Percentiles rank a stretch among this genome's conserved stretches.
phyloP scores from a whole-genome alignment of 2,888 invertebrate genomes.

The Pherbina coryleti region DNA sequence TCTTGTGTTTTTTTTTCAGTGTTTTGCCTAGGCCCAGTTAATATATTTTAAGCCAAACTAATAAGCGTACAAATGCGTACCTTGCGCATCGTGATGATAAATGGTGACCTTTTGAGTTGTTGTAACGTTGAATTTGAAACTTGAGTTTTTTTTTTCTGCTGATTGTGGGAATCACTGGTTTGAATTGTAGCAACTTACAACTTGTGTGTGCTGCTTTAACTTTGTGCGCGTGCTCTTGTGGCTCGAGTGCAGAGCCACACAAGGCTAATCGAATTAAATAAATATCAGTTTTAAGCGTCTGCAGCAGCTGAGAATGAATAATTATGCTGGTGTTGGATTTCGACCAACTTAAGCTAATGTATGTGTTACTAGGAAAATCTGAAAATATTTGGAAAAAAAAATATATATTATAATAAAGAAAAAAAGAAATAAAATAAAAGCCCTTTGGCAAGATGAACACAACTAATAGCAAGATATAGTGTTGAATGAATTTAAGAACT shows the following conservation, averaged over 20 bases:
- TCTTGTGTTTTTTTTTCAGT: background rate
- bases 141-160: background rate
- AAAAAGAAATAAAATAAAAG: background rate
- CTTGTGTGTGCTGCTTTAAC: background rate
- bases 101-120: constrained; percentile 38
- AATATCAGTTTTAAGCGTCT: background rate
- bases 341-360: constrained; percentile 36
- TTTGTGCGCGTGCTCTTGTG: constrained; percentile 4
- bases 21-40: background rate
- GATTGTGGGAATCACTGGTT: background rate
- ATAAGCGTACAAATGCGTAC: constrained; percentile 39
- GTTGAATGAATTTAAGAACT: too few species aligned
- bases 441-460: background rate
- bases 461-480: too few species aligned
- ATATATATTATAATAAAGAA: too few species aligned
- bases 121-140: constrained; percentile 16
- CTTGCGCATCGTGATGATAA: constrained; percentile 34
- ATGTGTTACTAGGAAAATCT: background rate
- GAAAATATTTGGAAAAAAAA: too few species aligned
- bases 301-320: constrained; percentile 27
- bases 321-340: constrained; percentile 33
- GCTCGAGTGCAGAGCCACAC: background rate
- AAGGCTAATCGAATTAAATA: constrained; percentile 35
- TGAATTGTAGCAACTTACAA: background rate
- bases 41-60: constrained; percentile 40